Evolutionary conservation across 2,888 invertebrate species (phyloP).

Genomic region (Phyllotreta cruciferae): DNA sequence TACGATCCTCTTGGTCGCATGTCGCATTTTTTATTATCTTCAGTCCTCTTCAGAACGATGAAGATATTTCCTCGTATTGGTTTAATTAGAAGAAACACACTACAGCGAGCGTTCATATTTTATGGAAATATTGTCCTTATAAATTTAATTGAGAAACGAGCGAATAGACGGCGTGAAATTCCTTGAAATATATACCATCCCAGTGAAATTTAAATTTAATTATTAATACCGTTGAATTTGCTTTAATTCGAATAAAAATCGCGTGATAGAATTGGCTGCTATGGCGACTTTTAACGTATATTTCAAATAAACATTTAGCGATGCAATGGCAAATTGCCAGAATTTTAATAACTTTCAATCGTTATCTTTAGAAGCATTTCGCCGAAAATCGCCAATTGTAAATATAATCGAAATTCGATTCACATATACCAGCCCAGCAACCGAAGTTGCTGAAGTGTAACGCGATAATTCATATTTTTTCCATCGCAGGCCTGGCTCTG

Average conservation of each 20-base stretch:
- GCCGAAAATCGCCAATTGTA: too few species aligned
- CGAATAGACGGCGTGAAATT: not conserved
- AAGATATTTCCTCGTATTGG: constrained; percentile 19
- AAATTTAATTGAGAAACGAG: constrained; percentile 9
- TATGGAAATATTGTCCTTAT: constrained; percentile 3
- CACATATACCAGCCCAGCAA: not conserved
- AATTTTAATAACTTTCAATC: too few species aligned
- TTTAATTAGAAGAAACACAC: constrained; percentile 18
- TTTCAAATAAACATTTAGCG: too few species aligned
- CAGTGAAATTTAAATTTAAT: too few species aligned
- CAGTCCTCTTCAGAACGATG: constrained; percentile 11
- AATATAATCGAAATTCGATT: too few species aligned
- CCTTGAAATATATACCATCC: not conserved
- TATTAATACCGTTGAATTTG: too few species aligned
- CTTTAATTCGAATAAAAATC: too few species aligned
- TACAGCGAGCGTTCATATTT: constrained; percentile 2
- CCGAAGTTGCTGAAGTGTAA: not conserved
- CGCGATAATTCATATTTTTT: constrained; percentile 4
- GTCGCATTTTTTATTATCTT: constrained; percentile 15
- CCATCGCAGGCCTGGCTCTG: constrained; percentile 4
- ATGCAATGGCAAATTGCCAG: too few species aligned
- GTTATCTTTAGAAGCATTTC: too few species aligned
- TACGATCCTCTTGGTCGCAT: constrained; percentile 11
- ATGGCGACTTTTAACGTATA: too few species aligned
- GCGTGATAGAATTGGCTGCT: too few species aligned